Base-by-base conservation (phyloP, 2,113 vertebrate genomes). In the Pedetes capensis region DNA sequence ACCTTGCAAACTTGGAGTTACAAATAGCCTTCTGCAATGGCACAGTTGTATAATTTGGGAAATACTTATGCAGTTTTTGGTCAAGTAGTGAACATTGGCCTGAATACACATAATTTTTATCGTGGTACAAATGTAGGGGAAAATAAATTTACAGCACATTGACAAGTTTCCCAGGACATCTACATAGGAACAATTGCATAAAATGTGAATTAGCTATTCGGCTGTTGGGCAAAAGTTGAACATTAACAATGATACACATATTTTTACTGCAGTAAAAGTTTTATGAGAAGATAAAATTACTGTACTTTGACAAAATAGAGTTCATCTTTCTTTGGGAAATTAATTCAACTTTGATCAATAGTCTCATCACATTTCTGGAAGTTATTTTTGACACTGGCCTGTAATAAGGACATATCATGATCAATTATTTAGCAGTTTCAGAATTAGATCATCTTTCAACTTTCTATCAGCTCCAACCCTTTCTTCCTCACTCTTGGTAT, bases 351-450 rank as follows among this genome's bases (percentile, higher is more conserved):
- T 53, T 76, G 78, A 75, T 44, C 13, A 75, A 89, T 87, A 66
- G 74, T 74, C 78, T 94, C 47, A 80, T 89, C 47, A 44, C 27
- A 89, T 80, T 94, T 90, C 68, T 95, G 66, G 34, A 91, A 88
- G 91, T 61, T 96, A 95, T 97, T 97, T 97, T 96, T 95, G 94
- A 89, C 74, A 72, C 81, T 91, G 72, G 69, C 47, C 42, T 95
- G n/a, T 88, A 94, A 93, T 94, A 95, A 96, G 76, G 74, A 55
- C 23, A 37, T 69, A 64, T 74, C 88, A 63, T 0, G 5, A 93
- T 97, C 39, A 95, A 97, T 97, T 97, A 97, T 96, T 96, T 59
- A 96, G 22, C n/a, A 53, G 37, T 57, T 87, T 93, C 64, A 76
- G 64, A 97, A 96, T 93, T 72, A 89, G 80, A 78, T 6, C n/a